A percentile compares a stretch with the other conserved stretches of the same genome.
Conservation (phyloP, 2,888 invertebrate species). For the Callyntrura sp. region DNA sequence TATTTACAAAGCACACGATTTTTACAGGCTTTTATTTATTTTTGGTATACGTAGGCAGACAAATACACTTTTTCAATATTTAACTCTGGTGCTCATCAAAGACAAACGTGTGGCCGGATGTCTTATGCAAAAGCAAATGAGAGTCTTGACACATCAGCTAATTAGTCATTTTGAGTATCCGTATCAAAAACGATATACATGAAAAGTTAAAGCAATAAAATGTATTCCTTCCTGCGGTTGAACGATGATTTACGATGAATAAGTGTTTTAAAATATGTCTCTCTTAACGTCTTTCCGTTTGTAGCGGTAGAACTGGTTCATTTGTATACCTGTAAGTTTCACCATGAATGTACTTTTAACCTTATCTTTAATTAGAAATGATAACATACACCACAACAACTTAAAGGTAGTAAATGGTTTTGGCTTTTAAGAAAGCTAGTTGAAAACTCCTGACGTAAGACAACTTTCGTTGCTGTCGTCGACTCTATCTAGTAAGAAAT, state of each 20-base stretch:
- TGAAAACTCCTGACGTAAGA: too few relatives aligned
- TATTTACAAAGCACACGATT: neutral
- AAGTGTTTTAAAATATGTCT: neutral
- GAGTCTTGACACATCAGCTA: constrained; percentile 63
- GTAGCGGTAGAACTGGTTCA: too few relatives aligned
- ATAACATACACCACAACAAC: too few relatives aligned
- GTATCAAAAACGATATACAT: neutral
- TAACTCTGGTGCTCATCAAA: constrained; percentile 43
- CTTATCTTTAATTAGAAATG: neutral
- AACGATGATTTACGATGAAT: constrained; percentile 26
- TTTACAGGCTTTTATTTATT: constrained; percentile 17
- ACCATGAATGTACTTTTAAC: neutral
- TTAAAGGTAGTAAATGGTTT: too few relatives aligned
- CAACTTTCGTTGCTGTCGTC: too few relatives aligned
- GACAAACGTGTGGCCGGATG: constrained; percentile 54
- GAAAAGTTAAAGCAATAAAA: neutral
- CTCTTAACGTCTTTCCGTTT: neutral
- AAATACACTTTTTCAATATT: constrained; percentile 63
- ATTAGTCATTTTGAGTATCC: constrained; percentile 58
- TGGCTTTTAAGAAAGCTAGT: too few relatives aligned
- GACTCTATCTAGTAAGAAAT: too few relatives aligned
- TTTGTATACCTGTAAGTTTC: too few relatives aligned
- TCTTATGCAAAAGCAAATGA: constrained; percentile 65
- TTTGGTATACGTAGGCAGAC: constrained; percentile 1
- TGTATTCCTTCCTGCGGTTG: neutral